Evolutionary conservation across 2,797 vertebrate genomes (phyloP), one percentile per base, ranked within the genome.

Genomic region (Brotula barbata): DNA sequence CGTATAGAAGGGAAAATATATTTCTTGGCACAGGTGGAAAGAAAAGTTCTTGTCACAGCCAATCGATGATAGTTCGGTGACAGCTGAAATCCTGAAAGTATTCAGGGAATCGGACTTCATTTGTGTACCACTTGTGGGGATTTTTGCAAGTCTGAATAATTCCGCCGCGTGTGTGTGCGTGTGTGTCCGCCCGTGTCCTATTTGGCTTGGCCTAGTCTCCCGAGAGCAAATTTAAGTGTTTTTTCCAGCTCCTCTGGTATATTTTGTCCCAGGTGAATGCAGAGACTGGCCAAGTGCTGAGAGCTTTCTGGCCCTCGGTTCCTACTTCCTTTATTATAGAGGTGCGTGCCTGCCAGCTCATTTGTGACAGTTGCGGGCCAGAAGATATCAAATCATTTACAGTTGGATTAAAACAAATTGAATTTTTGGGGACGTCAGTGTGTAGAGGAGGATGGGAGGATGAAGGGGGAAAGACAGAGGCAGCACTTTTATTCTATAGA

Each of bases 251-350:
- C 51, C 17, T 72, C 65, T 72, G 64, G 65, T 66, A 67, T 58
- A 49, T 57, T 60, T 48, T 67, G 45, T 75, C 58, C 72, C 77
- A 80, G 76, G 80, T 83, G 78, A 82, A 61, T 16, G 34, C 45
- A 68, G 33, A 3, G n/a, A 33, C 67, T 43, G 11, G 49, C 69
- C 68, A 67, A 75, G 54, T 37, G 51, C 66, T 77, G 74, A 81
- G 74, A 81, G 71, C 62, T 73, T 69, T 56, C 58, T 77, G 79
- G 80, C 76, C 16, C 14, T 49, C 39, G 1, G 17, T 25, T 60
- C 58, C 15, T n/a, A 61, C 59, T 67, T 65, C 58, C 71, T 69
- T 73, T 71, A 71, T 81, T 77, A 68, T 64, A 71, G 62, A 61
- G n/a, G 21, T 39, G 4, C 59, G 34, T n/a, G 31, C 39, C 70